Evolutionary conservation across 2,888 invertebrate species (phyloP), one percentile per base, ranked within the genome.

Genomic region (Salticus scenicus): DNA sequence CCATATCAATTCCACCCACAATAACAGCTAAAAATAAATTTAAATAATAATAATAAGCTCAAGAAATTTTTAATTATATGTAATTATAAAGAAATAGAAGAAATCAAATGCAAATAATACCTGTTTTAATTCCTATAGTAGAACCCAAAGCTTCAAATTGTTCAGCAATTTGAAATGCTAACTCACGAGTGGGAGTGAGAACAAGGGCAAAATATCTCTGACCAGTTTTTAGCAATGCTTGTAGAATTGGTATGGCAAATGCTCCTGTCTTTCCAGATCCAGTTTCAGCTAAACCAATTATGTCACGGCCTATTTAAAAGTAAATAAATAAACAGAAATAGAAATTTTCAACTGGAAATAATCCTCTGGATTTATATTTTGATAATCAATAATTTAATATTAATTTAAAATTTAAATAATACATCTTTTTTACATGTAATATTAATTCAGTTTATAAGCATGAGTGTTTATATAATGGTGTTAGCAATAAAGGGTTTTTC

Each of bases 1-100:
- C 96, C 97, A 98, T 98, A 90, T 99, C 99, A 94, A 99, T 97
- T 0, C 99, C 99, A 69, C 99, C 99, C 2, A 99, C 99, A 90
- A 99, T 95, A 0, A 99, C 98, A 76, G 95, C 97, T 91, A 89
- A n/a, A n/a, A n/a, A n/a, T 5, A 5, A 47, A 10, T 47, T 17
- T 12, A 47, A 47, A 47, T 10, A 47, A 47, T 47, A 47, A 17
- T 12, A 17, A 28, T 0, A 28, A 24, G 24, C 5, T 17, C 31
- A 31, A 20, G n/a, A 67, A 66, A 17, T 14, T 47, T 31, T 28
- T 8, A 63, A 41, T 72, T 71, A 51, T 41, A 47, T 2, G 17
- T 2, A 47, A 10, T 47, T 12, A 37, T 37, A 17, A 47, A 17
- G 5, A 33, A 67, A 67, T 0, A 69, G 10, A 63, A 31, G 28